Base-by-base conservation (phyloP, 1,140 invertebrate species). In the Hetaerina americana region DNA sequence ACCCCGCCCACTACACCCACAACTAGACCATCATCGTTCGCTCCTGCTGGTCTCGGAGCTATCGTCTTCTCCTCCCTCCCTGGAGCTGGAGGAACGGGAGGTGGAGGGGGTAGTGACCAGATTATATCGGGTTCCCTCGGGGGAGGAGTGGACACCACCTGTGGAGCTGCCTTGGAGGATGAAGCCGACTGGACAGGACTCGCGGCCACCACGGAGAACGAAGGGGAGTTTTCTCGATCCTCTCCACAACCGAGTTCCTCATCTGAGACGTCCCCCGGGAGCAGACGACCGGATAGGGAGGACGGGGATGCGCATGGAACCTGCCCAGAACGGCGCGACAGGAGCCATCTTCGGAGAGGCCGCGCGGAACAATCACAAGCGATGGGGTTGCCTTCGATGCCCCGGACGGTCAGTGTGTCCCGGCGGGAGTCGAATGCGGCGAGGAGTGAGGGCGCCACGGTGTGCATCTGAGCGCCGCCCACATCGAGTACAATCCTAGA, bases 1-100 rank as follows among this genome's bases (percentile, higher is more conserved):
- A 96, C 93, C 18, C 93, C 93, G 0, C 92, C 93, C 0, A 95
- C 93, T 74, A 96, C 95, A 3, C 92, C 92, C 70, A 96, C 95
- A 68, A 96, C 95, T 0, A 96, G 79, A 1, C 93, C 94, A 75
- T 96, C 94, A 76, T 96, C 93, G 74, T 94, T 95, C 66, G 86
- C 89, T 0, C 91, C 84, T 2, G 86, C 83, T 29, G 0, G 69
- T 29, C 27, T 49, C 69, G 0, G 27, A n/a, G 49, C 49, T 27
- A n/a, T 27, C 12, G 26, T 73, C 66, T 26, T 71, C 68, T 27
- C 29, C 27, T 66, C 66, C 49, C 40, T 71, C 5, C 26, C 26
- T 12, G 27, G 70, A 26, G 27, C 70, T 27, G 12, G 27, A 18
- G 73, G 68, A 69, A 75, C 75, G 18, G 67, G 67, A 24, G 85